These are phyloP conservation scores for Nematostella vectensis DNA, from an alignment of 92 coral and sea anemone species.

Conservation along the genomic window DNA sequence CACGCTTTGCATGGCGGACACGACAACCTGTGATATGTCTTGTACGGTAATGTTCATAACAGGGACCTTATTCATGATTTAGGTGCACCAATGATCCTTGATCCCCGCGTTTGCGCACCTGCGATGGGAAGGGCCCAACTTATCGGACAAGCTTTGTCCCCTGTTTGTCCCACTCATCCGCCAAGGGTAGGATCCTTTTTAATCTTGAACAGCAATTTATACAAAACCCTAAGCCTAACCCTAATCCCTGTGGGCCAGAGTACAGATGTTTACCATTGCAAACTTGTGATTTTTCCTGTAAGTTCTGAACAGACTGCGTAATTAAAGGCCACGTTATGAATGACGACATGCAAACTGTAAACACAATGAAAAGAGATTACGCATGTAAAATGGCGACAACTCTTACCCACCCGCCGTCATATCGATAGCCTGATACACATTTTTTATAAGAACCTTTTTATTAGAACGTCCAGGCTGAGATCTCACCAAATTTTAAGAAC, in stretches of 20 bases:
- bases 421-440: no score
- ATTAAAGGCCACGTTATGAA: conserved; percentile 41
- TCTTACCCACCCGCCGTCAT: no score
- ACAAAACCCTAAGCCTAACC: conserved; percentile 21
- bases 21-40: conserved; percentile 38
- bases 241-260: conserved; percentile 30
- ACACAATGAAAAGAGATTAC: no score
- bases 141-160: conserved; percentile 34
- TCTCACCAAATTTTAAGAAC: no score
- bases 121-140: conserved; percentile 18
- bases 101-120: conserved; percentile 34
- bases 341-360: no score
- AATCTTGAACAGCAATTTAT: conserved; percentile 21
- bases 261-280: conserved; percentile 25
- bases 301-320: conserved; percentile 46
- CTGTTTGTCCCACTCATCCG: conserved; percentile 1
- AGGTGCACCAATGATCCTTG: conserved; percentile 52
- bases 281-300: conserved; percentile 44
- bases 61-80: conserved; percentile 39
- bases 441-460: no score
- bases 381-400: no score
- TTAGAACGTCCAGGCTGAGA: no score
- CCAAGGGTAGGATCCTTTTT: conserved; percentile 23
- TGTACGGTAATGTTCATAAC: conserved; percentile 29
- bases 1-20: conserved; percentile 40